Conservation (phyloP, 2,113 vertebrate genomes). For the Poeciliopsis occidentalis region DNA sequence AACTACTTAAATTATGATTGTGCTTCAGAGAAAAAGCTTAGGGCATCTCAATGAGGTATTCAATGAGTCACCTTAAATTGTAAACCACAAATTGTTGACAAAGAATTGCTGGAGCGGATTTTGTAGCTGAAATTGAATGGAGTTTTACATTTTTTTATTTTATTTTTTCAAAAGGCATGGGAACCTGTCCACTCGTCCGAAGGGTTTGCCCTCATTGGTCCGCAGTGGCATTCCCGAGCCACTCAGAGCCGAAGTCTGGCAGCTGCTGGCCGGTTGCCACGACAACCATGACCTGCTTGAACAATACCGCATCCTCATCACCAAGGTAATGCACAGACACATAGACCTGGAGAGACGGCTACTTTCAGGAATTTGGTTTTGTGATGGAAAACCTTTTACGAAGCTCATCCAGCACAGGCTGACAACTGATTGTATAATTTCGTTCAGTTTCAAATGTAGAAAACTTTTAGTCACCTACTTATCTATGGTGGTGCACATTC, state of each 20-base stretch:
- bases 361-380: slow-evolving; percentile 1
- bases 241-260: slow-evolving; percentile 96
- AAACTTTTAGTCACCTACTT: no score
- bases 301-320: slow-evolving; percentile 93
- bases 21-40: background rate
- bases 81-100: background rate
- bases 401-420: background rate
- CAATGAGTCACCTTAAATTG: background rate
- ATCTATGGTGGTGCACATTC: no score
- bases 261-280: slow-evolving; percentile 93
- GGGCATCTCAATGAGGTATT: background rate
- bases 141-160: background rate
- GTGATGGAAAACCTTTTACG: background rate
- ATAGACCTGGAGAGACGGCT: slow-evolving; percentile 4
- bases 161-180: slow-evolving; percentile 83
- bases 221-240: slow-evolving; percentile 93
- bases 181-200: slow-evolving; percentile 90
- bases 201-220: slow-evolving; percentile 88
- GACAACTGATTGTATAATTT: background rate
- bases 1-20: background rate
- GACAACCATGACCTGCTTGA: slow-evolving; percentile 93
- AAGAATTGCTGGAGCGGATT: no score
- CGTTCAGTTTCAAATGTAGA: no score
- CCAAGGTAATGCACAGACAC: slow-evolving; percentile 83
- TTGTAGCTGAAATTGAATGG: no score